phyloP scores from a whole-genome alignment of 2,888 invertebrate genomes.

The Stictocephala bisonia region DNA sequence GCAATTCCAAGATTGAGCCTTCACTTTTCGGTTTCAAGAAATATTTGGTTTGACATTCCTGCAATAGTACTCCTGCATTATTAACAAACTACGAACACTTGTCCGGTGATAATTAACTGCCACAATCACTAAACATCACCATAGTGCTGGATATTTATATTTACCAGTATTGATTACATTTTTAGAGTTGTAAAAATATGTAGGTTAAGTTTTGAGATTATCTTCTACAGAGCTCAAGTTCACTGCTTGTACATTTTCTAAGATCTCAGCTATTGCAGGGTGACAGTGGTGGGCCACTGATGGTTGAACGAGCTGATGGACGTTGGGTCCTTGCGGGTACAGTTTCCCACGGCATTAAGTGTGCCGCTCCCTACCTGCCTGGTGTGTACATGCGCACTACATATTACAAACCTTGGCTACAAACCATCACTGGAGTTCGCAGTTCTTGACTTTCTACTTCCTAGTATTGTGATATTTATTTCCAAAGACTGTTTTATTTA shows the following conservation, averaged over 20 bases:
- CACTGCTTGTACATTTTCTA: too few species aligned
- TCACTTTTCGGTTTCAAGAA: too few species aligned
- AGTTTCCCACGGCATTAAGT: conserved; percentile 95
- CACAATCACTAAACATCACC: too few species aligned
- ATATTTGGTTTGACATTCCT: too few species aligned
- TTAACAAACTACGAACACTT: too few species aligned
- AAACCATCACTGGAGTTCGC: conserved; percentile 81
- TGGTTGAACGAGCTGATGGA: conserved; percentile 84
- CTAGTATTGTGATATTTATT: conserved; percentile 32
- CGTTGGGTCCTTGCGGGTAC: conserved; percentile 91
- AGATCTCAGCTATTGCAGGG: too few species aligned
- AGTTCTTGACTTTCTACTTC: conserved; percentile 15
- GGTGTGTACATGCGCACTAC: conserved; percentile 95
- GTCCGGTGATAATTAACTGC: too few species aligned
- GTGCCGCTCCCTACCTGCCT: conserved; percentile 90
- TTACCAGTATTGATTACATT: background rate
- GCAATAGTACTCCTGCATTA: too few species aligned
- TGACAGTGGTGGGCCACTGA: conserved; percentile 92
- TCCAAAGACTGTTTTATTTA: conserved; percentile 29
- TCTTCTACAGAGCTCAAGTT: too few species aligned
- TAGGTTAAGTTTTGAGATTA: too few species aligned
- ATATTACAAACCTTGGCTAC: conserved; percentile 91
- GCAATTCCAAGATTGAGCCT: too few species aligned
- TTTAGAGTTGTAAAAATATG: background rate
- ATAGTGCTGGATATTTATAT: too few species aligned